Base-by-base conservation (phyloP, 2,888 invertebrate genomes). In the Eupsilia transversa region DNA sequence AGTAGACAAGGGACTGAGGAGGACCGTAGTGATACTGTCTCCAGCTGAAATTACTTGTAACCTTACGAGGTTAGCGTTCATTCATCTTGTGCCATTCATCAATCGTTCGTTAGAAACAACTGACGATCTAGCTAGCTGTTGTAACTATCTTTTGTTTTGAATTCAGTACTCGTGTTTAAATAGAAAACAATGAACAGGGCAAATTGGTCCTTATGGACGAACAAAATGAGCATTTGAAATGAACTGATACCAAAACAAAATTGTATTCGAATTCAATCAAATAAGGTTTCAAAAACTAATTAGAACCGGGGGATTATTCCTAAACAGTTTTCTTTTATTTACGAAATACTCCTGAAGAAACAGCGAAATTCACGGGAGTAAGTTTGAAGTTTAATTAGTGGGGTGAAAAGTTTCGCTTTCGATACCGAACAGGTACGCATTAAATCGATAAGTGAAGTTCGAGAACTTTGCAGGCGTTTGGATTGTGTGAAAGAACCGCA, bases 341-440 rank as follows among this genome's bases (percentile, higher is more conserved):
- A 87, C 82, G 73, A 87, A 85, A 89, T 88, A 88, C 88, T 88
- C 83, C 74, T 71, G 74, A 87, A 86, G 85, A 87, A 90, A 89
- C 88, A 89, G 85, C 82, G 79, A 88, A 91, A 89, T 89, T 92
- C 87, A 82, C 80, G 78, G 82, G 77, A 88, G 80, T 78, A 90
- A 92, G 86, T 89, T 88, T 83, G 82, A 88, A 92, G 90, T 92
- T 92, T 92, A 93, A 93, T 93, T 92, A 92, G 90, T 83, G 83
- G 86, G 83, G 87, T 87, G 83, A 87, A 90, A 91, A 90, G 86
- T 91, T 91, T 87, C 30, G 69, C 84, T 81, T 87, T 86, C 81
- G 71, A 79, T 71, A 74, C 60, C 63, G 56, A 74, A 76, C 86
- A 87, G 86, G 82, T 88, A 89, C 86, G 83, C 85, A 86, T 85